Evolutionary conservation across 2,113 vertebrate genomes (phyloP).

Genomic region (Hyaena hyaena): DNA sequence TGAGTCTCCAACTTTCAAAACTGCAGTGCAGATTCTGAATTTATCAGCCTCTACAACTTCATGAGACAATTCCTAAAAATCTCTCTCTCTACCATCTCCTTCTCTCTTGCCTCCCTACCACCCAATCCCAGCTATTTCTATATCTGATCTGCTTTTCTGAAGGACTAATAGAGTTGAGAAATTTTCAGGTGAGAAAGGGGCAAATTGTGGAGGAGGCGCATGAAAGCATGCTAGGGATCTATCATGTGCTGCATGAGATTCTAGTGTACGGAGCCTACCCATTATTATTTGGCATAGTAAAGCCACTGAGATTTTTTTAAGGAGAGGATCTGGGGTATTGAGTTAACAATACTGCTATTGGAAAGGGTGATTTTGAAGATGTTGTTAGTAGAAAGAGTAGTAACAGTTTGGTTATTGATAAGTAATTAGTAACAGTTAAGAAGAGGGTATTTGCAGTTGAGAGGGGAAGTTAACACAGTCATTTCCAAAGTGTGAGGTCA

Average conservation of each 20-base stretch:
- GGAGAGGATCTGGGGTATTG: neutral
- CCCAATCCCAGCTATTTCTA: neutral
- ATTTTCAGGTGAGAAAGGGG: neutral
- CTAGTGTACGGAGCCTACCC: neutral
- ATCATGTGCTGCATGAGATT: neutral
- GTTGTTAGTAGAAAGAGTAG: neutral
- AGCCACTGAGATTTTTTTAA: neutral
- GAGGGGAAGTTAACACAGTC: neutral
- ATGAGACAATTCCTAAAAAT: neutral
- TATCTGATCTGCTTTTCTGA: neutral
- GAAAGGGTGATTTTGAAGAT: neutral
- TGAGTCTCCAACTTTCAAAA: neutral
- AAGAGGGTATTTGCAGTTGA: neutral
- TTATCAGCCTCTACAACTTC: neutral
- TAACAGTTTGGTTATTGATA: neutral
- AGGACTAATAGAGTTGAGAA: neutral
- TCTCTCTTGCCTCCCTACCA: neutral
- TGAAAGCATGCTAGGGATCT: neutral
- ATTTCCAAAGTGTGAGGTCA: neutral
- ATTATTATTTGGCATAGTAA: neutral
- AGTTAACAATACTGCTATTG: neutral
- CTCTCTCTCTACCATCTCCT: neutral
- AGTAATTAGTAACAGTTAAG: neutral
- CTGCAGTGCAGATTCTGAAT: neutral
- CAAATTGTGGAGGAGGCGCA: neutral